Conservation (phyloP, 1,140 invertebrate species). For the Cotesia glomerata region DNA sequence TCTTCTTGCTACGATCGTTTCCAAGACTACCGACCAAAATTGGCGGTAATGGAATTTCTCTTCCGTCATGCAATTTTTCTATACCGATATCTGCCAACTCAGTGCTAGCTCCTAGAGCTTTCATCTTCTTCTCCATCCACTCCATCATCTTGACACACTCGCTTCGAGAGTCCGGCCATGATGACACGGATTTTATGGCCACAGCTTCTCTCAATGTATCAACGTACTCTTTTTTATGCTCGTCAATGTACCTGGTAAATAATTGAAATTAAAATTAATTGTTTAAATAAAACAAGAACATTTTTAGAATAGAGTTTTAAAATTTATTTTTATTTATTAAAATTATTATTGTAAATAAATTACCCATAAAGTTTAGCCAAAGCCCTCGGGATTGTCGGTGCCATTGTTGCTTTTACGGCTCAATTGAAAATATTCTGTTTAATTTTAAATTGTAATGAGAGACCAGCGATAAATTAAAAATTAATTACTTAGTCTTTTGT, state of each 20-base stretch:
- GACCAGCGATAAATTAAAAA: too few species aligned
- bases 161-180: constrained; percentile 78
- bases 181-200: constrained; percentile 94
- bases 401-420: too few species aligned
- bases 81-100: constrained; percentile 83
- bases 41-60: constrained; percentile 81
- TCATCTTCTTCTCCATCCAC: constrained; percentile 78
- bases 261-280: background rate
- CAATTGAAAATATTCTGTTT: too few species aligned
- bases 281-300: too few species aligned
- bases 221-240: constrained; percentile 80
- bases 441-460: too few species aligned
- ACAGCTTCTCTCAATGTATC: constrained; percentile 84
- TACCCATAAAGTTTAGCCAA: too few species aligned
- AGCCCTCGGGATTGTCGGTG: too few species aligned
- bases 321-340: too few species aligned
- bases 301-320: too few species aligned
- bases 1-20: constrained; percentile 85
- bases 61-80: constrained; percentile 77
- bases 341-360: too few species aligned
- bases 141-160: constrained; percentile 82
- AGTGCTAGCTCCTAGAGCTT: constrained; percentile 76
- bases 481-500: too few species aligned
- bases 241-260: constrained; percentile 75
- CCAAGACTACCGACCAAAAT: constrained; percentile 87